phyloP scores from a whole-genome alignment of 2,888 invertebrate species.

The Pandemis corylana region DNA sequence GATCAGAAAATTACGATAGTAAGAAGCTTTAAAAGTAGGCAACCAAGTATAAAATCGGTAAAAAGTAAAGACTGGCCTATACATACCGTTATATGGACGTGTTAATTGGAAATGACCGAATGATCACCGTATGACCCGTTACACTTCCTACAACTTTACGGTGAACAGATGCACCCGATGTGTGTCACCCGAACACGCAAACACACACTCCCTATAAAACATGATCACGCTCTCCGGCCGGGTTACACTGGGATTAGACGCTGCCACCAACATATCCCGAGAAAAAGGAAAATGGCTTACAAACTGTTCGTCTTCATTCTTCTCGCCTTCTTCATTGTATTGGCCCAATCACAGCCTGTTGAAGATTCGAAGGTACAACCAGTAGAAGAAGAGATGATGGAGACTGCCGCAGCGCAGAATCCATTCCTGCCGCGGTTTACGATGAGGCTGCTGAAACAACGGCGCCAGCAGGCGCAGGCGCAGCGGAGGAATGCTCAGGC shows the following conservation, averaged over 20 bases:
- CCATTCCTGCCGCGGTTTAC: constrained; percentile 77
- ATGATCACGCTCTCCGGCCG: constrained; percentile 46
- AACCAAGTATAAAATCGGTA: constrained; percentile 17
- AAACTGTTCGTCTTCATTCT: constrained; percentile 53
- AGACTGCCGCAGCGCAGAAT: constrained; percentile 71
- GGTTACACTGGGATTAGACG: constrained; percentile 66
- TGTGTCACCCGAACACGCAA: constrained; percentile 69
- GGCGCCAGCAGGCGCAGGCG: constrained; percentile 63
- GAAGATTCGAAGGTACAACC: constrained; percentile 50
- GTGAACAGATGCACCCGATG: constrained; percentile 77
- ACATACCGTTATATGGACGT: constrained; percentile 52
- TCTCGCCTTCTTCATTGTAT: constrained; percentile 49
- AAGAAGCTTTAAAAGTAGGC: background rate
- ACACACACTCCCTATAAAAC: constrained; percentile 68
- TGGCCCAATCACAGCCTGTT: constrained; percentile 57
- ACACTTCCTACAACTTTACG: constrained; percentile 70
- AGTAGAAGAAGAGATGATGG: constrained; percentile 66
- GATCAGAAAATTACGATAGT: background rate
- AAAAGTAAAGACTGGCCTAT: constrained; percentile 21
- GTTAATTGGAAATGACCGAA: constrained; percentile 77
- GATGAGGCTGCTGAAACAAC: constrained; percentile 71
- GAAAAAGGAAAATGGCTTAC: constrained; percentile 50
- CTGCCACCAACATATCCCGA: constrained; percentile 40
- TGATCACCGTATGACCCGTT: constrained; percentile 78
- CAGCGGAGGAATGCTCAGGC: constrained; percentile 61